Conservation (phyloP, 2,888 invertebrate species). For the Eupithecia tripunctaria region DNA sequence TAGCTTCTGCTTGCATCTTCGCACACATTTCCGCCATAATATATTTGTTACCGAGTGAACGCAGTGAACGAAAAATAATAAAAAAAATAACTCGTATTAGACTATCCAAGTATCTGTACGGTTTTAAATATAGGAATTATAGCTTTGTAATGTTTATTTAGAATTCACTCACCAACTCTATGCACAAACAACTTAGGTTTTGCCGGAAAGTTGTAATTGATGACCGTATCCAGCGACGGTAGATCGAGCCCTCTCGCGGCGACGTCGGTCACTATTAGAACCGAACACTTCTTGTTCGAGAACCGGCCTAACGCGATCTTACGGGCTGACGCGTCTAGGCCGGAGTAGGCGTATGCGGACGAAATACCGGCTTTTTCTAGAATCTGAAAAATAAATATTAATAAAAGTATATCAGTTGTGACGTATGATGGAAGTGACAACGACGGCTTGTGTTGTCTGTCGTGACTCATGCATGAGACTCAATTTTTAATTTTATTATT, state of each 20-base stretch:
- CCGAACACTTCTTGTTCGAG: slow-evolving; percentile 90
- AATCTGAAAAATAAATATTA: slow-evolving; percentile 79
- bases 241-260: slow-evolving; percentile 99
- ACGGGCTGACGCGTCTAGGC: slow-evolving; percentile 96
- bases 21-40: not conserved
- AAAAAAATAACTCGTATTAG: no score
- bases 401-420: no score
- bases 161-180: slow-evolving; percentile 90
- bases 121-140: no score
- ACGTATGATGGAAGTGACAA: no score
- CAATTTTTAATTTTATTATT: no score
- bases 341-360: slow-evolving; percentile 97
- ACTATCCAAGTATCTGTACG: no score
- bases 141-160: no score
- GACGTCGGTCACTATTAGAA: slow-evolving; percentile 97
- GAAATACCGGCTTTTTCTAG: slow-evolving; percentile 90
- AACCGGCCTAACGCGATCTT: slow-evolving; percentile 98
- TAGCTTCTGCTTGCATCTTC: not conserved
- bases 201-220: slow-evolving; percentile 98
- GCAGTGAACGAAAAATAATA: no score
- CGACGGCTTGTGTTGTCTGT: no score
- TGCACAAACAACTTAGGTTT: slow-evolving; percentile 99
- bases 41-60: no score
- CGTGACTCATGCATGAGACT: no score
- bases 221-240: slow-evolving; percentile 96